Evolutionary conservation across 2,888 invertebrate genomes (phyloP), one percentile per base, ranked within the genome.

Genomic region (Orchesella flavescens): DNA sequence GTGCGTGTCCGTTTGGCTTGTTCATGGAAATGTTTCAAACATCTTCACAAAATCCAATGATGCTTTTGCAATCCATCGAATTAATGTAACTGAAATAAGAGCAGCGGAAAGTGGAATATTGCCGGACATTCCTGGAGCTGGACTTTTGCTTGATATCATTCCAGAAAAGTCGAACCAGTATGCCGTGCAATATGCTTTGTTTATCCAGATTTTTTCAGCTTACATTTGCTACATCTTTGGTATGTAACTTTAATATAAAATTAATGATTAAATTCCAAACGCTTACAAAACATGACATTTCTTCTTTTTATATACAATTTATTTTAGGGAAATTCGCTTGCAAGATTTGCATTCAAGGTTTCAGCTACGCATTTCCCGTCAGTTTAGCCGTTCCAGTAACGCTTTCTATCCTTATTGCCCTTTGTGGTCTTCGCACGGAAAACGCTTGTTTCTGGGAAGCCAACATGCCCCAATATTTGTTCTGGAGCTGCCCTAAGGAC

Each of bases 361-460:
- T 98, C 92, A 97, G 98, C 90, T 98, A 97, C 89, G 97, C 99
- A 0, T 96, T 99, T 88, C 98, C 99, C 0, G 95, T 99, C 7
- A 96, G 96, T 90, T 92, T 99, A 85, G 95, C 97, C 0, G 96
- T 97, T 79, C 98, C 98, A 0, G 93, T 97, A 15, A 94, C 96
- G 0, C 95, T 98, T 23, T 96, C 96, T 4, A 90, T 97, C 73
- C 91, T 97, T 88, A 96, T 97, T 87, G 94, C 96, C 12, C 95
- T 95, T 3, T 97, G 97, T 89, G 97, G 97, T 63, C 92, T 97
- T 46, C 93, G 97, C 86, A 94, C 94, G 86, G 94, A 94, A 15
- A 95, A 97, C 90, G 94, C 94, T 0, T 98, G 98, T 90, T 95
- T 96, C 91, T 95, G 96, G 91, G 94, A 95, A 86, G 94, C 94